Base-by-base conservation (phyloP, 2,888 invertebrate species). In the Platerodrilus igneus region DNA sequence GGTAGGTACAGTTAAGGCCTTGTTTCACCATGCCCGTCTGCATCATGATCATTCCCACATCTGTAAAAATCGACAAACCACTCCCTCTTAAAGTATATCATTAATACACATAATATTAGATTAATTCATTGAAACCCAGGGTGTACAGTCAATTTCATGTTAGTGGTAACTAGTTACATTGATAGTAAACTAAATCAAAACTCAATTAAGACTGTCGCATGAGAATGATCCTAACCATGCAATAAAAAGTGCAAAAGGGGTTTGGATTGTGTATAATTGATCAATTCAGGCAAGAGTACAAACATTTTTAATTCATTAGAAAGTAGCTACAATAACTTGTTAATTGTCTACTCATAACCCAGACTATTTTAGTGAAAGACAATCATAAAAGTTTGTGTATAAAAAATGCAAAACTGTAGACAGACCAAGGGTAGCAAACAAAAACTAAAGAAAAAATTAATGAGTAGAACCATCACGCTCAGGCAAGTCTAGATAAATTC, bases 21-120 rank as follows among this genome's bases (percentile, higher is more conserved):
- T 87, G 85, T 81, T 88, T 89, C 83, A 89, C 87, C 89, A 90
- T 89, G 78, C 89, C 89, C 72, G 87, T 81, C 84, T 89, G 88
- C 88, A 89, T 88, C 89, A 90, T 87, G 81, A 90, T 88, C 89
- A 89, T 89, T 78, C 89, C 89, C 75, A 90, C 89, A 89, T 89
- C 89, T 89, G 89, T 67, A 84, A 85, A 82, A 81, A 81, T 75
- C 73, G 73, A 74, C 73, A 66, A 75, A 37, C 38, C 38, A 38
- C 43, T 38, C 38, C 43, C 39, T 35, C 35, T 39, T 43, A 31
- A 21, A 70, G 58, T 51, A 48, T 16, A 18, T 15, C 15, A 34
- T 15, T 16, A 36, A 11, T 11, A 25, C 14, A 27, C 17, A 19
- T 18, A 25, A 39, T 37, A 44, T 23, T 23, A 40, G 37, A 16